These are phyloP conservation scores for Mus caroli DNA, from an alignment of 2,797 vertebrate genomes.

Conservation along the genomic window DNA sequence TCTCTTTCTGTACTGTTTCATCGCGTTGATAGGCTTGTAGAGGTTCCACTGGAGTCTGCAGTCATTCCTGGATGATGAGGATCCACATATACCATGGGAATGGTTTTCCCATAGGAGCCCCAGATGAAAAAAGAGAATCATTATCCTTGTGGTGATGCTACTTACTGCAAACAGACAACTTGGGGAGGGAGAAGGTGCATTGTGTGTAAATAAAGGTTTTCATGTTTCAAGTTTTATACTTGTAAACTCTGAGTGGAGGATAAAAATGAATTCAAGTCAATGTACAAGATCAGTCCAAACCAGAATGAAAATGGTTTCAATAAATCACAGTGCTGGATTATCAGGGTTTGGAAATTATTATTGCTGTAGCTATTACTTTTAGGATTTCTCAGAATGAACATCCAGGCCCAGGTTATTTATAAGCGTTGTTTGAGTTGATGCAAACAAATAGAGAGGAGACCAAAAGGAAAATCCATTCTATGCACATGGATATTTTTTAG, in stretches of 20 bases:
- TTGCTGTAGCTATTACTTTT: not conserved
- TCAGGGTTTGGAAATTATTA: not conserved
- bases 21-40: not conserved
- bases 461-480: not conserved
- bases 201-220: not conserved
- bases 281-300: not conserved
- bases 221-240: not conserved
- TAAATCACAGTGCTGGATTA: not conserved
- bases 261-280: conserved; percentile 30
- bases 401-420: not conserved
- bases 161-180: not conserved
- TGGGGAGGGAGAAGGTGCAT: not conserved
- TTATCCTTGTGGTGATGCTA: not conserved
- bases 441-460: not conserved
- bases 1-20: not conserved
- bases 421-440: not conserved
- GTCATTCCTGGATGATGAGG: conserved; percentile 11
- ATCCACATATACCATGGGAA: not conserved
- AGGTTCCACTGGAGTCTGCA: conserved; percentile 28
- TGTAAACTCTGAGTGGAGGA: not conserved
- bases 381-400: not conserved
- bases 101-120: conserved; percentile 25
- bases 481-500: not conserved
- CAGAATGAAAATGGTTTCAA: not conserved
- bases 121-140: not conserved